phyloP scores from a whole-genome alignment of 2,113 vertebrate genomes.

The Ariopsis seemanni region DNA sequence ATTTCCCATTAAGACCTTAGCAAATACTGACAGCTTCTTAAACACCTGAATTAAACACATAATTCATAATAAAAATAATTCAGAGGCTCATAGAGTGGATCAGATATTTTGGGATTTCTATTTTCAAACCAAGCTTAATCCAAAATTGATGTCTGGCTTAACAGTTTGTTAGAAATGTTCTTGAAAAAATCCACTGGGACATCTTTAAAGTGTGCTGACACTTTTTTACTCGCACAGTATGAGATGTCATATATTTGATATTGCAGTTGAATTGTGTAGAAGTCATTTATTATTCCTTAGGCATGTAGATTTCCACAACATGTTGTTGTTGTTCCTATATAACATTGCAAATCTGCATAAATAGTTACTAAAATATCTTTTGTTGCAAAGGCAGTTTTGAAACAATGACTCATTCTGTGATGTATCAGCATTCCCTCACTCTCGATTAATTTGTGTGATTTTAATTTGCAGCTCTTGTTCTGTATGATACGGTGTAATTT shows the following conservation, averaged over 20 bases:
- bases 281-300: background rate
- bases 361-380: slow-evolving; percentile 5
- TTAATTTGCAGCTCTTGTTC: slow-evolving; percentile 2
- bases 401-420: background rate
- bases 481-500: background rate
- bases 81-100: slow-evolving; percentile 9
- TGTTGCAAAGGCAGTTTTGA: slow-evolving; percentile 11
- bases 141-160: background rate
- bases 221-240: background rate
- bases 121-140: background rate
- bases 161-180: background rate
- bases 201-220: background rate
- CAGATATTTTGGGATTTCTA: slow-evolving; percentile 6
- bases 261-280: background rate
- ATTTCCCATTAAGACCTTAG: slow-evolving; percentile 1
- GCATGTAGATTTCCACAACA: background rate
- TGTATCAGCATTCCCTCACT: slow-evolving; percentile 19
- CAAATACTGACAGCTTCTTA: background rate
- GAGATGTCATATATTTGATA: background rate
- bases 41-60: background rate
- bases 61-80: background rate
- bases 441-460: background rate
- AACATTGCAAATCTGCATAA: background rate
- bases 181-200: background rate
- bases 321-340: background rate